Evolutionary conservation across 2,888 invertebrate species (phyloP), one percentile per base, ranked within the genome.

Genomic region (Spisula solida): DNA sequence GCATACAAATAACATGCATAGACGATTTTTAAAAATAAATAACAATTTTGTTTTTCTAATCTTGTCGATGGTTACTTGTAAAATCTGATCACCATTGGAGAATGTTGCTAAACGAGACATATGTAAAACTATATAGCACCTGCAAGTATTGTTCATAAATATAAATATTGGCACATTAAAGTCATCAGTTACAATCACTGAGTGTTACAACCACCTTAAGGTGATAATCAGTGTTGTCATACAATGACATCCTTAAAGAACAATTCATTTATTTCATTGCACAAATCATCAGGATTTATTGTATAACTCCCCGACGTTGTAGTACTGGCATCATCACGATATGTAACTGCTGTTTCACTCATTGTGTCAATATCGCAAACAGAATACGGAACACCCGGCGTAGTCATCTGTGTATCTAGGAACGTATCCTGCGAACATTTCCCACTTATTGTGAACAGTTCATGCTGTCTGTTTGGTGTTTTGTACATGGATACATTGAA

Each of bases 251-350:
- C 95, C 60, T 94, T 94, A 92, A 96, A 96, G 93, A 96, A 96
- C 20, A 96, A 92, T 75, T 96, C 94, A 87, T 96, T 95, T 82
- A 96, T 96, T 89, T 96, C 96, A 87, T 96, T 94, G 82, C 95
- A 95, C 87, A 96, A 91, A 81, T 96, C 96, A 75, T 96, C 95
- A 0, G 96, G 95, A 92, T 96, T 96, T 80, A 96, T 96, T 6
- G 95, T 95, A 91, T 96, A 96, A 89, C 95, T 95, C 12, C 96
- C 96, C 8, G 96, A 96, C 8, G 95, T 96, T 66, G 95, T 95
- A 10, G 95, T 95, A 85, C 94, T 94, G 60, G 93, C 94, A 79
- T 94, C 94, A 82, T 95, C 95, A 29, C 94, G 93, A 82, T 92
- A 90, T n/a, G 92, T 93, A 2, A 89, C 88, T 0, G 91, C 93